These are phyloP conservation scores for Camelus bactrianus DNA, from an alignment of 2,113 vertebrate genomes.

Conservation along the genomic window DNA sequence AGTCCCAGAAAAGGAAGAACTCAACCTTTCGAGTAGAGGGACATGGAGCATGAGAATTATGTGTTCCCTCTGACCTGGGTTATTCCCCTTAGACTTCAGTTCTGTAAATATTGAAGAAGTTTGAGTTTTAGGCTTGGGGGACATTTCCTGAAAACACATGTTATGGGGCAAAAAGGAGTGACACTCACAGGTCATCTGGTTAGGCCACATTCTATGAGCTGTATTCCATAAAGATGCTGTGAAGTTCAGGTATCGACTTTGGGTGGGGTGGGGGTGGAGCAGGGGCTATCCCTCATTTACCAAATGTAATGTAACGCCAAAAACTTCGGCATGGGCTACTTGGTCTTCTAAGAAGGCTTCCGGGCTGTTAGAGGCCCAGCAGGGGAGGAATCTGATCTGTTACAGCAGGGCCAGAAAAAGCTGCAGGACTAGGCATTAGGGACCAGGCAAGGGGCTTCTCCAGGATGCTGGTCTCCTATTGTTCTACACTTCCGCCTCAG, in stretches of 20 bases:
- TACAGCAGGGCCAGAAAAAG: background rate
- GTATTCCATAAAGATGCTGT: background rate
- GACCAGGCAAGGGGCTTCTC: background rate
- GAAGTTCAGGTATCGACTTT: background rate
- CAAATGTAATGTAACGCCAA: background rate
- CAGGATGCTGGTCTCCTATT: background rate
- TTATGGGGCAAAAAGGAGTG: background rate
- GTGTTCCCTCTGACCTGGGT: background rate
- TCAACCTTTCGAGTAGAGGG: background rate
- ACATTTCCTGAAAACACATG: conserved; percentile 44
- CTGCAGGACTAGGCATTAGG: background rate
- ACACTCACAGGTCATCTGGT: background rate
- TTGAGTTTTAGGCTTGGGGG: background rate
- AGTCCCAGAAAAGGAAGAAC: background rate
- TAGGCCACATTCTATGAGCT: background rate
- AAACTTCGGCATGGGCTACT: background rate
- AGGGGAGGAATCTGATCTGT: background rate
- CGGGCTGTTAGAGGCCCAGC: background rate
- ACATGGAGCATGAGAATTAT: background rate
- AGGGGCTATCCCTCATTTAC: background rate
- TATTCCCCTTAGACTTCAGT: background rate
- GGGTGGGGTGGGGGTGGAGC: accelerated
- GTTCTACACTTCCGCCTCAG: background rate
- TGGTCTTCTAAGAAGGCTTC: background rate
- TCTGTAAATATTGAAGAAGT: background rate